A percentile compares a stretch with the other conserved stretches of the same genome.
These are phyloP conservation scores for Stramonita haemastoma DNA, from an alignment of 2,888 invertebrate genomes.

Conservation along the genomic window DNA sequence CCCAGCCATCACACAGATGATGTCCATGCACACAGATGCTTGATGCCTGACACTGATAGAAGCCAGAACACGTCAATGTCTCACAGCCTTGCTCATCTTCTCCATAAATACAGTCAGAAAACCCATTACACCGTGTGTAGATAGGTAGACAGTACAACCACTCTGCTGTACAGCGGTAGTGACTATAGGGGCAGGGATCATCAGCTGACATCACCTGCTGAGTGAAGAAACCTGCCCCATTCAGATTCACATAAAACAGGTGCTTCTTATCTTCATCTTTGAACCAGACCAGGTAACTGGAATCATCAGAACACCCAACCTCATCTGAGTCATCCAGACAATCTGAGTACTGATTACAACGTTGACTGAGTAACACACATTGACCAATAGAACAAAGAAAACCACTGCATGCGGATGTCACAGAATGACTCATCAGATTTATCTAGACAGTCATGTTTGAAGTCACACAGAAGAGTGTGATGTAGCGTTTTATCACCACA, in stretches of 20 bases:
- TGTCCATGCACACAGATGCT: not conserved
- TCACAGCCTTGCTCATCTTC: not conserved
- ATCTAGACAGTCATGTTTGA: not conserved
- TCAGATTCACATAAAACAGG: not conserved
- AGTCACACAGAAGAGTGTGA: not conserved
- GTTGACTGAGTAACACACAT: not conserved
- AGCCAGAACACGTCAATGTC: not conserved
- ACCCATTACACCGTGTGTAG: slow-evolving; percentile 5
- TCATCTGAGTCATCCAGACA: not conserved
- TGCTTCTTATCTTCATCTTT: not conserved
- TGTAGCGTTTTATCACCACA: not conserved
- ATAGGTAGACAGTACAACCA: slow-evolving; percentile 19
- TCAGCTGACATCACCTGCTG: not conserved
- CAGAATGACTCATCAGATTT: slow-evolving; percentile 11
- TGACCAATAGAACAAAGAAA: not conserved
- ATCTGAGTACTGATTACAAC: not conserved
- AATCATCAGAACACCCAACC: not conserved
- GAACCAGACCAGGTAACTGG: not conserved
- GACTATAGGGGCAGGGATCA: not conserved
- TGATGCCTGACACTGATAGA: not conserved
- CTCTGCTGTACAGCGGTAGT: not conserved
- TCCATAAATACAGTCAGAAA: not conserved
- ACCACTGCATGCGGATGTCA: not conserved
- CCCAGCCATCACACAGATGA: slow-evolving; percentile 18
- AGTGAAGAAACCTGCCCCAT: slow-evolving; percentile 9